These are phyloP conservation scores for Tethea ocularis DNA, from an alignment of 2,888 invertebrate species.

Conservation along the genomic window DNA sequence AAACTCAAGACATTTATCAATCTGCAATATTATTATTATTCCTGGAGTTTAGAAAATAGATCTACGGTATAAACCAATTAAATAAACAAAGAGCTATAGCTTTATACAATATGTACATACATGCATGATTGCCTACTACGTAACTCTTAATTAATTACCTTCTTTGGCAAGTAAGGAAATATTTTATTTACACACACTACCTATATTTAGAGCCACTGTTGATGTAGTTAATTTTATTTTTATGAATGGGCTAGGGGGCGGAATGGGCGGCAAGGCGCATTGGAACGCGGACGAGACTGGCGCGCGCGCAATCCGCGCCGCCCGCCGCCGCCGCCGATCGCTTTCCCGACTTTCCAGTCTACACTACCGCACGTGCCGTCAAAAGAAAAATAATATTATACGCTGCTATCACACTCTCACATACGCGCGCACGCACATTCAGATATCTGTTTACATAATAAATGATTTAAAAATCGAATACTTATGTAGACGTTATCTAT, in stretches of 20 bases:
- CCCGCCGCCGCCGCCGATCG: conserved; percentile 34
- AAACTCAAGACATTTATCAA: no score
- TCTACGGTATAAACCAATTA: not conserved
- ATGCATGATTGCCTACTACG: not conserved
- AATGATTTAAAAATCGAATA: not conserved
- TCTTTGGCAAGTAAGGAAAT: not conserved
- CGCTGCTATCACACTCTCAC: not conserved
- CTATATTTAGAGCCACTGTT: conserved; percentile 5
- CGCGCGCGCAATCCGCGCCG: conserved; percentile 41
- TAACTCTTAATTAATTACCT: not conserved
- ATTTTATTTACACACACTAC: conserved; percentile 5
- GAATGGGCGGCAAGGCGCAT: conserved; percentile 44
- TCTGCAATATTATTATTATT: no score
- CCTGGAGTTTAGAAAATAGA: no score
- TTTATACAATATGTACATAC: not conserved
- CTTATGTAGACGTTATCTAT: not conserved
- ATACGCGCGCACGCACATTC: not conserved
- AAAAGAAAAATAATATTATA: conserved; percentile 10
- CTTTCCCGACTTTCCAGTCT: conserved; percentile 76
- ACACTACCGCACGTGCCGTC: conserved; percentile 42
- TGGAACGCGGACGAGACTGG: conserved; percentile 67
- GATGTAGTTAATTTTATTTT: conserved; percentile 48
- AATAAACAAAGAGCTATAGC: not conserved
- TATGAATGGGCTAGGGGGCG: conserved; percentile 59
- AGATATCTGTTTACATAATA: not conserved